Evolutionary conservation across 2,888 invertebrate species (phyloP).

Genomic region (Macrosoma leucophasiata): DNA sequence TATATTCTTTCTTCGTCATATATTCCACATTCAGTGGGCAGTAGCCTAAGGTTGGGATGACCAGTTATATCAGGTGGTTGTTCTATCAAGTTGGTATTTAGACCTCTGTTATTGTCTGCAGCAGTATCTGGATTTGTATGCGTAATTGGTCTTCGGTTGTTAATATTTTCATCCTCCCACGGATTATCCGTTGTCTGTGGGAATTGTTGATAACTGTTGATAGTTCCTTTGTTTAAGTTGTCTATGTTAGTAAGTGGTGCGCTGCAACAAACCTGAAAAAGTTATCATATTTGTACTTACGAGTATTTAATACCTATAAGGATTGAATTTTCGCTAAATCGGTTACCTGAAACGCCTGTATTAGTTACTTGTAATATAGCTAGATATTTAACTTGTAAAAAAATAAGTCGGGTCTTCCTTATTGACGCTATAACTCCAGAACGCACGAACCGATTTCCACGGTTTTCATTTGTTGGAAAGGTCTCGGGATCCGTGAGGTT

Average conservation of each 20-base stretch:
- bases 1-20: conserved; percentile 72
- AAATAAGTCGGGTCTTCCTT: no score
- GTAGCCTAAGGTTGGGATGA: conserved; percentile 42
- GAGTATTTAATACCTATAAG: no score
- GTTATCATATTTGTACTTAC: no score
- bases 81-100: conserved; percentile 16
- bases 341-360: background rate
- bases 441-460: no score
- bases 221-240: background rate
- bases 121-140: conserved; percentile 2
- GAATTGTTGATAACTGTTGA: no score
- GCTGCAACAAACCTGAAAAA: conserved; percentile 42
- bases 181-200: conserved; percentile 5
- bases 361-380: conserved; percentile 1
- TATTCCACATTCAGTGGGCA: conserved; percentile 73
- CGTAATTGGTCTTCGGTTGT: conserved; percentile 1
- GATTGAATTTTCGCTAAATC: background rate
- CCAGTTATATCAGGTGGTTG: conserved; percentile 34
- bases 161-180: background rate
- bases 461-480: no score
- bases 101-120: conserved; percentile 20
- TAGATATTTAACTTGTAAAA: no score
- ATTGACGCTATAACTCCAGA: no score
- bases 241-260: conserved; percentile 1
- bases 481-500: no score